Base-by-base conservation (phyloP, 2,113 vertebrate genomes). In the Anarhynchus alexandrinus region DNA sequence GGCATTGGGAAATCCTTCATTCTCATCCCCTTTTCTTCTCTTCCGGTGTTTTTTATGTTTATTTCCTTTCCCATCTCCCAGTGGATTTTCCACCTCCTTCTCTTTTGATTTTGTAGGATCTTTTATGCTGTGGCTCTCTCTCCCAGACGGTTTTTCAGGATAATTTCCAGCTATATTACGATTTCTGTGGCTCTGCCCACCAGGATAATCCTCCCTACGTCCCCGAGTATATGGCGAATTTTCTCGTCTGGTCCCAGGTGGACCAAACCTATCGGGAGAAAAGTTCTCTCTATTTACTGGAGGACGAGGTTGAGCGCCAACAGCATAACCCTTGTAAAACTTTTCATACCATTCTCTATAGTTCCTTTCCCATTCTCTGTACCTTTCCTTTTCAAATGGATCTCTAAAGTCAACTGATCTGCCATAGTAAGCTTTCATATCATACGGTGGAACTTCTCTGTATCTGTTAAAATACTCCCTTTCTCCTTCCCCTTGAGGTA, bases 281-380 rank as follows among this genome's bases (percentile, higher is more conserved):
- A 97, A 99, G 93, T 96, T 98, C 92, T 98, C 97, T 55, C 98
- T 97, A 42, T 89, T 98, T 20, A 98, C 96, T 1, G 99, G 98
- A 45, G 98, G 98, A 38, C 98, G 97, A 3, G 98, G 98, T 16
- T 98, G 97, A 69, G 98, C 96, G 1, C 98, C 98, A 64, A 98
- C 98, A 7, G 98, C 96, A n/a, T 98, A 99, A 90, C 97, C 99
- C 97, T 98, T 99, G 89, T 99, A 99, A 36, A 99, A 99, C 89
- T 99, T 99, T 47, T 99, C 99, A 22, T 99, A 99, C 99, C 99
- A 99, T 38, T 99, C 99, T 83, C 99, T 97, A 54, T 99, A 99
- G 65, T 99, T 99, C 80, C 98, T 97, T 88, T 99, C 99, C 99
- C 99, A 99, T 86, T 99, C 98, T 81, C 98, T 96, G 91, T 99